Evolutionary conservation across 2,113 vertebrate genomes (phyloP).

Genomic region (Hyaena hyaena): DNA sequence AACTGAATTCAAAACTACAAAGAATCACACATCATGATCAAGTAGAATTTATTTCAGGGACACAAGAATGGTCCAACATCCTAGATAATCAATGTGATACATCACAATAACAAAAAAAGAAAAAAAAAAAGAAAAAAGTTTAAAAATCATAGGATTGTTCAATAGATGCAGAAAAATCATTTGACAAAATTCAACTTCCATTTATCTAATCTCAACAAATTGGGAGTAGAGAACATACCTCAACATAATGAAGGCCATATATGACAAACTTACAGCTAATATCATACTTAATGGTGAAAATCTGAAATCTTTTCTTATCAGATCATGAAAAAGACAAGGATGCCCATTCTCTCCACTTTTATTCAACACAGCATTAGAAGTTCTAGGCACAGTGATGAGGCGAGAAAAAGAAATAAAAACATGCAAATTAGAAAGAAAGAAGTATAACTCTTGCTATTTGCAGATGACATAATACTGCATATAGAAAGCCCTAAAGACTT

Average conservation of each 20-base stretch:
- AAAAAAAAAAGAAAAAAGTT: not conserved
- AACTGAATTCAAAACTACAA: not conserved
- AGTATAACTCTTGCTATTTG: not conserved
- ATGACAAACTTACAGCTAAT: not conserved
- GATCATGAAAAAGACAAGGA: not conserved
- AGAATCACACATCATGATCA: not conserved
- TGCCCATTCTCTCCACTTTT: not conserved
- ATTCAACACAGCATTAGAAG: not conserved
- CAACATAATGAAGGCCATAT: not conserved
- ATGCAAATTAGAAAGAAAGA: not conserved
- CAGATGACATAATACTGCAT: not conserved
- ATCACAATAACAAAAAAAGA: not conserved
- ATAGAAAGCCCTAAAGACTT: not conserved
- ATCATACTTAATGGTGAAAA: not conserved
- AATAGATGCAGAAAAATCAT: not conserved
- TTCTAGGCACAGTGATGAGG: not conserved
- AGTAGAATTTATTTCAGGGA: not conserved
- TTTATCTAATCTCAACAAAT: not conserved
- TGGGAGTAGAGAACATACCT: not conserved
- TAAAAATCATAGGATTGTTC: not conserved
- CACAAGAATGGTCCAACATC: not conserved
- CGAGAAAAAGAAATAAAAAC: not conserved
- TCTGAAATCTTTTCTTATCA: not conserved
- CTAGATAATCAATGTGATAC: not conserved
- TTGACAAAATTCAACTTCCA: not conserved